These are phyloP conservation scores for Polyergus mexicanus DNA, from an alignment of 1,140 invertebrate species.

Conservation along the genomic window DNA sequence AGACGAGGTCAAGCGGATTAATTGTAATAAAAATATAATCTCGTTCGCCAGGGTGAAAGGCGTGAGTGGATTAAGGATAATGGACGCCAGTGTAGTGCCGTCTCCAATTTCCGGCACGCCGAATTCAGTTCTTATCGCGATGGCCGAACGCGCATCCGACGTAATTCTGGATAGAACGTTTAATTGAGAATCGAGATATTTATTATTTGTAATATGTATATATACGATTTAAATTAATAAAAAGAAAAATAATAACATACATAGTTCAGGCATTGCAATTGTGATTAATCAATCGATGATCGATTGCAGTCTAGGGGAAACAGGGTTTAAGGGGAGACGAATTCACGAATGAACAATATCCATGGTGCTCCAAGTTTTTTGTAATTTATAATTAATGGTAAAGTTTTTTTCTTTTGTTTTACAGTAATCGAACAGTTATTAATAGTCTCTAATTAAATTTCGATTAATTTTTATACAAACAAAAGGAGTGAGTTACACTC, in stretches of 20 bases:
- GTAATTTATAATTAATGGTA: slow-evolving; percentile 84
- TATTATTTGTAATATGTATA: neutral
- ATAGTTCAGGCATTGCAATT: neutral
- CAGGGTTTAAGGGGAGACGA: neutral
- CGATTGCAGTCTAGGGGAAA: neutral
- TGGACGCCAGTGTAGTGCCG: slow-evolving; percentile 91
- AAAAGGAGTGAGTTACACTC: slow-evolving; percentile 83
- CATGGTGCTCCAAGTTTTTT: slow-evolving; percentile 74
- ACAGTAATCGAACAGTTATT: slow-evolving; percentile 84
- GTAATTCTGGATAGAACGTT: slow-evolving; percentile 75
- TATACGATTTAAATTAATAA: neutral
- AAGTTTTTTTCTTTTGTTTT: slow-evolving; percentile 81
- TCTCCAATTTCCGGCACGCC: slow-evolving; percentile 90
- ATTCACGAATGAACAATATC: neutral
- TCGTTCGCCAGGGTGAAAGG: slow-evolving; percentile 88
- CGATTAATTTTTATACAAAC: slow-evolving; percentile 84
- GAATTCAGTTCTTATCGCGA: slow-evolving; percentile 89
- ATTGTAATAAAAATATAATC: slow-evolving; percentile 57
- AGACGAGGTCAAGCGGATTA: neutral
- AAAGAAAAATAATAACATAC: slow-evolving; percentile 9
- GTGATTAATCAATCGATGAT: neutral
- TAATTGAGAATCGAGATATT: neutral
- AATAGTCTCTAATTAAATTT: slow-evolving; percentile 84
- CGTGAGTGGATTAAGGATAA: slow-evolving; percentile 88
- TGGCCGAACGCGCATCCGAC: slow-evolving; percentile 90